Evolutionary conservation across 2,113 vertebrate species (phyloP), one percentile per base, ranked within the genome.

Genomic region (Ameiurus melas): DNA sequence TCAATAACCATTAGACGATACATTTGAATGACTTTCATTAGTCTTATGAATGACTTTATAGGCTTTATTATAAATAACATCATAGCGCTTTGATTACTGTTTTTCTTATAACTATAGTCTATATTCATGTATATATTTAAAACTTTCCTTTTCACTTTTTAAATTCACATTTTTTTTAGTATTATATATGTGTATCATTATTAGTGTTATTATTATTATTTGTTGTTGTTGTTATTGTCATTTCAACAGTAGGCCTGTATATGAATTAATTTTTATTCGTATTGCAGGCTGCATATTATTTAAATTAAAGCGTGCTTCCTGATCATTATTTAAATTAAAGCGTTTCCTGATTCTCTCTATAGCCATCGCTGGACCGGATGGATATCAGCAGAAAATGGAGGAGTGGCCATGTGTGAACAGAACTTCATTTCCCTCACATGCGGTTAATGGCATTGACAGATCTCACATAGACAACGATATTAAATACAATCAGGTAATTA

Each of bases 361-460:
- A 92, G 95, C 95, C 66, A 92, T 97, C 92, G 87, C 95, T 0
- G 96, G 96, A 86, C 77, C 95, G 4, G 97, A 98, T 39, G 95
- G 96, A 1, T 97, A 97, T 79, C 91, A 96, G 77, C 93, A 95
- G 0, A 98, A 97, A 93, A 93, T 97, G 94, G 97, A 98, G 92
- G 97, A 97, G 71, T 97, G 97, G 97, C 92, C 95, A 14, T 77
- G 94, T 14, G 92, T 96, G 82, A 97, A 95, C 91, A 94, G 96
- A 47, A 68, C 95, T 4, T 92, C 94, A 60, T 97, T 97, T 43
- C 88, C 96, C 0, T 47, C 96, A 1, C 92, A 96, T 7, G 88
- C 93, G 0, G 92, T 96, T 89, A 96, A 96, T 19, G 95, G 96
- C 53, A 93, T 97, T 0, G 97, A 97, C 43, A 97, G 97, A 88